These are phyloP conservation scores for Falco berigora DNA, from an alignment of 2,797 vertebrate genomes.

Conservation along the genomic window DNA sequence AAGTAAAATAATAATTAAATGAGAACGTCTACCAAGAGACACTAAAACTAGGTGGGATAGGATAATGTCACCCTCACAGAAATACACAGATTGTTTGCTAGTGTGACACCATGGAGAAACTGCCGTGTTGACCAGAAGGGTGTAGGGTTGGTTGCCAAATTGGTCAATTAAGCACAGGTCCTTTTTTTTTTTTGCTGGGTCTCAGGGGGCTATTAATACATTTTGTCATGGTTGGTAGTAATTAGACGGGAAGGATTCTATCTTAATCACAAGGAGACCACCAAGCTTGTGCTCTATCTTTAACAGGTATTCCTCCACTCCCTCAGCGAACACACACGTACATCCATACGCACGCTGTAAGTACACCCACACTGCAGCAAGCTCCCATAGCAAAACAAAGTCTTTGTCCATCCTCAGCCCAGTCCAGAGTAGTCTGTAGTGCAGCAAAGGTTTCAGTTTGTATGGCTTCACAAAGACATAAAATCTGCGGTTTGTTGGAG, in stretches of 20 bases:
- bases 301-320: neutral
- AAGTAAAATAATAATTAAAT: neutral
- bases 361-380: neutral
- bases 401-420: neutral
- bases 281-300: neutral
- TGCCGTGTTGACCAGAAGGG: neutral
- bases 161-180: neutral
- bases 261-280: neutral
- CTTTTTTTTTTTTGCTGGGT: neutral
- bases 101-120: slow-evolving; percentile 26
- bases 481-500: neutral
- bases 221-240: neutral
- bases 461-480: neutral
- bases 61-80: slow-evolving; percentile 4
- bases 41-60: slow-evolving; percentile 31
- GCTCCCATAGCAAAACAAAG: neutral
- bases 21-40: slow-evolving; percentile 5
- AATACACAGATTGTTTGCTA: neutral
- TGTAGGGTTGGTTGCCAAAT: neutral
- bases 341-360: neutral
- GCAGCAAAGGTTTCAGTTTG: neutral
- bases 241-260: neutral
- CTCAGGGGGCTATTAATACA: neutral
- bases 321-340: fast-evolving
- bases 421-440: neutral